Percentiles rank a stretch among this genome's conserved stretches.
Conservation (phyloP, 2,797 vertebrate genomes). For the Sciaenops ocellatus region DNA sequence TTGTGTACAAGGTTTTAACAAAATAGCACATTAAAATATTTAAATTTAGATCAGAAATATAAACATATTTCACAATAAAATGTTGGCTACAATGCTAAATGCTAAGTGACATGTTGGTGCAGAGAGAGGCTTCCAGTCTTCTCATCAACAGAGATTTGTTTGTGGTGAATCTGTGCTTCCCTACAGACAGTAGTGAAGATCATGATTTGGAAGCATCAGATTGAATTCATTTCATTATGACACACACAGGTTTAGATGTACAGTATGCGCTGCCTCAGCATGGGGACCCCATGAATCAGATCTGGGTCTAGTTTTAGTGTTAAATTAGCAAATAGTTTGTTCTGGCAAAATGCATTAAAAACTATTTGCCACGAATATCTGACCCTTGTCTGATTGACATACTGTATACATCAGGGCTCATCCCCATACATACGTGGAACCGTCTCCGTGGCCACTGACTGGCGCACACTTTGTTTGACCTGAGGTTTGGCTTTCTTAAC, state of each 20-base stretch:
- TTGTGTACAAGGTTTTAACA: background rate
- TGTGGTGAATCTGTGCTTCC: background rate
- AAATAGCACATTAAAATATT: background rate
- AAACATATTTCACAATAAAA: background rate
- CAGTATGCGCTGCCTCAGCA: constrained; percentile 43
- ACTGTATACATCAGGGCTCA: constrained; percentile 53
- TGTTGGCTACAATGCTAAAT: too few species aligned
- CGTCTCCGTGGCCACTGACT: constrained; percentile 23
- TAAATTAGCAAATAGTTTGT: constrained; percentile 29
- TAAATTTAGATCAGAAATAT: background rate
- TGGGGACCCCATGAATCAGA: constrained; percentile 3
- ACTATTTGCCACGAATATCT: constrained; percentile 21
- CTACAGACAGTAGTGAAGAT: background rate
- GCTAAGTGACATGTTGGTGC: background rate
- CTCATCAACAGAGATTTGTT: background rate
- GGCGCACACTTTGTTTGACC: constrained; percentile 41
- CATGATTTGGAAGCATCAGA: background rate
- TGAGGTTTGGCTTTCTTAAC: constrained; percentile 53
- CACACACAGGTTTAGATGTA: background rate
- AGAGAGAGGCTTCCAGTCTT: constrained; percentile 1
- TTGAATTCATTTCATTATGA: background rate
- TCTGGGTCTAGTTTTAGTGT: background rate
- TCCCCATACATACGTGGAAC: constrained; percentile 72
- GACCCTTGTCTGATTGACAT: constrained; percentile 49
- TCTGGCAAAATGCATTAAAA: constrained; percentile 18